These are phyloP conservation scores for Cerceris rybyensis DNA, from an alignment of 2,888 invertebrate species.

Conservation along the genomic window DNA sequence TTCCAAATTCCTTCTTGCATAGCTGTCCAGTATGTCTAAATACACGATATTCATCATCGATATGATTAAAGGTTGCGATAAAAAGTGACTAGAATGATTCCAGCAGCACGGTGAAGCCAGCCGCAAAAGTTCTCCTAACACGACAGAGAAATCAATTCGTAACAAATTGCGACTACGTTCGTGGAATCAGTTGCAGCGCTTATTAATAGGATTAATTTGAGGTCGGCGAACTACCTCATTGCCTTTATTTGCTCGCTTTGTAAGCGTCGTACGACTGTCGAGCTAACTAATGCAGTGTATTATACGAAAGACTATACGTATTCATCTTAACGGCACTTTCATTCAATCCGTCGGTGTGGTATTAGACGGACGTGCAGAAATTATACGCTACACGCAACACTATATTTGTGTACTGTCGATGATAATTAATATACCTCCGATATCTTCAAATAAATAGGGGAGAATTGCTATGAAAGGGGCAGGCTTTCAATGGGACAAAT, in stretches of 20 bases:
- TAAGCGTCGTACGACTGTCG: constrained; percentile 63
- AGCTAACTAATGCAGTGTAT: constrained; percentile 66
- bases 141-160: background rate
- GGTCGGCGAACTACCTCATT: constrained; percentile 66
- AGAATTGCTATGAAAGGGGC: background rate
- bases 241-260: constrained; percentile 61
- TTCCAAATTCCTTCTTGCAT: no score
- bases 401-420: constrained; percentile 60
- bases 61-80: no score
- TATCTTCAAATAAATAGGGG: constrained; percentile 42
- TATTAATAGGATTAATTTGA: constrained; percentile 66
- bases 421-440: constrained; percentile 61
- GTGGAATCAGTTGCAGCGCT: constrained; percentile 40
- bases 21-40: no score
- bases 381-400: constrained; percentile 60
- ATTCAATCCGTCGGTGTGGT: constrained; percentile 64
- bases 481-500: no score
- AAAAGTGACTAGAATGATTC: no score
- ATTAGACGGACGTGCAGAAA: constrained; percentile 63
- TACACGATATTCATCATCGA: no score
- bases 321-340: constrained; percentile 70
- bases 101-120: background rate
- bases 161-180: constrained; percentile 20
- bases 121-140: background rate
- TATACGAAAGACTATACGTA: constrained; percentile 64